Percentiles rank a stretch among this genome's conserved stretches.
Conservation (phyloP, 2,113 vertebrate species). For the Psettodes erumei region DNA sequence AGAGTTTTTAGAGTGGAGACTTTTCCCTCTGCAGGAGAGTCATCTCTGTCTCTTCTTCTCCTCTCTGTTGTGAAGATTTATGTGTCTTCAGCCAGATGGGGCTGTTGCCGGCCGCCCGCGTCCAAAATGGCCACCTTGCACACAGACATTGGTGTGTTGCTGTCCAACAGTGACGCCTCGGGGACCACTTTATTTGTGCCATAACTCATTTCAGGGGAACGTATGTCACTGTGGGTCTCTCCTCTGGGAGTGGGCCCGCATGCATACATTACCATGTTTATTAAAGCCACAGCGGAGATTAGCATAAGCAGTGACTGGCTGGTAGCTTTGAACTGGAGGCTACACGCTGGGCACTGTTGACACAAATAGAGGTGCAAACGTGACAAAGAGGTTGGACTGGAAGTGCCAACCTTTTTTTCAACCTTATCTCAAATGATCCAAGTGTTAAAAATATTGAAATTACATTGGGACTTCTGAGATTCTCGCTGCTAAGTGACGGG, state of each 20-base stretch:
- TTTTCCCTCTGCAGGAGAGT: conserved; percentile 33
- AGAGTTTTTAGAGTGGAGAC: not conserved
- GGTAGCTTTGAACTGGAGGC: conserved; percentile 12
- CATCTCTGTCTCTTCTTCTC: conserved; percentile 28
- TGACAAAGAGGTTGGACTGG: not conserved
- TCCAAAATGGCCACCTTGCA: conserved; percentile 55
- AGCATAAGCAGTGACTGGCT: conserved; percentile 34
- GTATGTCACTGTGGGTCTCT: conserved; percentile 46
- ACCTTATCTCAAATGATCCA: not conserved
- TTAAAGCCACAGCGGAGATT: conserved; percentile 59
- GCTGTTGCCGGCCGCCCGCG: conserved; percentile 24
- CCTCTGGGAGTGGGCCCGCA: conserved; percentile 47
- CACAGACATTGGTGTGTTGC: conserved; percentile 39
- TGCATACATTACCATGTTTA: conserved; percentile 73
- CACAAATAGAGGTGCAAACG: not conserved
- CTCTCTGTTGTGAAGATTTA: conserved; percentile 31
- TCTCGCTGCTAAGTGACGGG: not conserved
- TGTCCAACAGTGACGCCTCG: conserved; percentile 49
- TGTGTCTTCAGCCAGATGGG: conserved; percentile 52
- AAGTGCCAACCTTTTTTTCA: not conserved
- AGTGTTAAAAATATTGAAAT: conserved; percentile 13
- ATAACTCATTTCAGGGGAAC: conserved; percentile 72
- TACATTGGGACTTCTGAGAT: conserved; percentile 8
- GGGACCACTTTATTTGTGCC: conserved; percentile 72
- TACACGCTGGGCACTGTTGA: not conserved